phyloP scores from a whole-genome alignment of 2,888 invertebrate genomes.

The Ptychoptera contaminata region DNA sequence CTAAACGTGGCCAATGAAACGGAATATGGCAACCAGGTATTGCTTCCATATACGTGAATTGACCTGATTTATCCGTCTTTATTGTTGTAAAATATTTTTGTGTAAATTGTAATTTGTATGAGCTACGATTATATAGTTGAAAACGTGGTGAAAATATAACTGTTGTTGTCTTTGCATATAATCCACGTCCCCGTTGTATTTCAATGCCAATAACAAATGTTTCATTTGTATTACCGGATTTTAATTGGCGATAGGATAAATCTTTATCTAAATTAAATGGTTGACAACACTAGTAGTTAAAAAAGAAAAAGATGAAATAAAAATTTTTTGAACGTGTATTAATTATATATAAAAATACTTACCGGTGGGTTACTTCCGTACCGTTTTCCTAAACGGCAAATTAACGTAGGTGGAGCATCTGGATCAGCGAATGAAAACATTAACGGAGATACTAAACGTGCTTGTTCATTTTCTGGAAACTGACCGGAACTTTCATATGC shows the following conservation, averaged over 20 bases:
- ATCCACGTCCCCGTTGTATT: conserved; percentile 72
- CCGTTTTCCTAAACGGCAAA: conserved; percentile 58
- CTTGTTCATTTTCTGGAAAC: conserved; percentile 87
- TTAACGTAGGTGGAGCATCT: conserved; percentile 63
- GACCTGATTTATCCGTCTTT: conserved; percentile 40
- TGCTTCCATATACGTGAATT: conserved; percentile 57
- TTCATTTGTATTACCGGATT: conserved; percentile 31
- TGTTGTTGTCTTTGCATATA: conserved; percentile 80
- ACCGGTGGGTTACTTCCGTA: conserved; percentile 39
- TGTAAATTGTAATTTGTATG: conserved; percentile 65
- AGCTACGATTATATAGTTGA: conserved; percentile 80
- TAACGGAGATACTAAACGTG: conserved; percentile 80
- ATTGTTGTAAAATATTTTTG: conserved; percentile 72
- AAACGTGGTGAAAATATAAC: conserved; percentile 86
- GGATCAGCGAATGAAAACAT: conserved; percentile 87
- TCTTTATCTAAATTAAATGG: conserved; percentile 74
- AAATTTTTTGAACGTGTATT: conserved; percentile 1
- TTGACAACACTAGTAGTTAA: conserved; percentile 81
- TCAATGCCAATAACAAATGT: conserved; percentile 66
- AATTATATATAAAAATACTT: conserved; percentile 11
- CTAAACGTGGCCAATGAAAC: conserved; percentile 92
- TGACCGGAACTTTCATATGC: conserved; percentile 70
- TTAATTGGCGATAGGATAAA: conserved; percentile 46
- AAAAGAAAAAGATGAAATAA: conserved; percentile 8
- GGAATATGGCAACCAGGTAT: conserved; percentile 81